Base-by-base conservation (phyloP, 2,888 invertebrate genomes). In the Rapana venosa region DNA sequence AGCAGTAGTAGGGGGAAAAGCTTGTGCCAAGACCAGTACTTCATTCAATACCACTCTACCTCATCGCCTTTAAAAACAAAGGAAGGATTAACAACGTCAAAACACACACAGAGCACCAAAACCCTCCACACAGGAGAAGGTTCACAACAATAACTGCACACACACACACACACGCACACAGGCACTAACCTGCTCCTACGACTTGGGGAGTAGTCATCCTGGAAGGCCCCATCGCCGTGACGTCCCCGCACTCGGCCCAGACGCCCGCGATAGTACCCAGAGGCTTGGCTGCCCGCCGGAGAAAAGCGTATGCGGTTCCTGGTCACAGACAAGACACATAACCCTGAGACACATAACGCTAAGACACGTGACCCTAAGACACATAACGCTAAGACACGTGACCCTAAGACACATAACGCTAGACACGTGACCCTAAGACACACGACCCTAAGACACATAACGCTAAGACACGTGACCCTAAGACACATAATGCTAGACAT, bases 101-200 rank as follows among this genome's bases (percentile, higher is more conserved):
- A 2, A 47, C 47, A 47, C 47, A 47, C 47, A 47, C 47, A 47
- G 4, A 47, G 4, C 2, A 8, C 47, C 47, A 47, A 47, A 47
- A 47, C 47, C 47, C 47, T 47, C 47, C 47, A 47, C 47, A 47
- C 8, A 8, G 47, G 47, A 47, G 47, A 8, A 47, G 47, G 47
- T 47, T n/a, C 47, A 47, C 47, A 47, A 47, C 47, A 47, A 47
- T 47, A 47, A n/a, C n/a, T n/a, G n/a, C n/a, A n/a, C n/a, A n/a
- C n/a, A n/a, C n/a, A n/a, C n/a, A n/a, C n/a, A n/a, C n/a, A n/a
- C n/a, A n/a, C n/a, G n/a, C n/a, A n/a, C n/a, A n/a, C n/a, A n/a
- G n/a, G 70, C 22, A 26, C 74, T n/a, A 47, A 90, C 90, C 90
- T 90, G 66, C 58, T 86, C 58, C 90, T 90, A 30, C 90, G 88